Percentiles rank a stretch among this genome's conserved stretches.
phyloP scores from a whole-genome alignment of 2,888 invertebrate genomes.

The Pollenia labialis region DNA sequence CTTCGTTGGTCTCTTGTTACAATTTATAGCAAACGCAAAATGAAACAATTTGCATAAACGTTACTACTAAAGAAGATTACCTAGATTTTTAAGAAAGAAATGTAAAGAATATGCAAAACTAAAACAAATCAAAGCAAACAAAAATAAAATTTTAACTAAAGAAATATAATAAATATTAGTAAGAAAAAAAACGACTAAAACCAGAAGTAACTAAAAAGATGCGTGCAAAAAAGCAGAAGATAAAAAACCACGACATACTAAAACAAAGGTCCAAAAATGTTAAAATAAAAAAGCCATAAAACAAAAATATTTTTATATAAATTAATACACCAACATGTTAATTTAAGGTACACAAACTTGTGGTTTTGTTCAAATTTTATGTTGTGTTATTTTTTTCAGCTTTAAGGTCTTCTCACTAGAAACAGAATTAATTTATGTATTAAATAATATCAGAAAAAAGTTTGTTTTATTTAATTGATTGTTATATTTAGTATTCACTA shows the following conservation, averaged over 20 bases:
- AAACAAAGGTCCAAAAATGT: slow-evolving; percentile 15
- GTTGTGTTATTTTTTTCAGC: slow-evolving; percentile 1
- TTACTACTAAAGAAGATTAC: slow-evolving; percentile 37
- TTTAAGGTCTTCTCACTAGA: slow-evolving; percentile 16
- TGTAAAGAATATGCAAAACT: slow-evolving; percentile 67
- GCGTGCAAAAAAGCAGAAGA: slow-evolving; percentile 56
- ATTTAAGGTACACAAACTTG: not conserved
- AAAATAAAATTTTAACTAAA: slow-evolving; percentile 12
- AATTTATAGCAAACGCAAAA: slow-evolving; percentile 78
- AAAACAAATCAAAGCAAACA: slow-evolving; percentile 25
- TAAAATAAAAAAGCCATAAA: slow-evolving; percentile 27
- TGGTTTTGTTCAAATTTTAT: not conserved
- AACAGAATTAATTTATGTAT: not conserved
- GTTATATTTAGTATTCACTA: not conserved
- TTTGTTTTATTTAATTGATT: not conserved
- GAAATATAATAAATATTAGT: slow-evolving; percentile 26
- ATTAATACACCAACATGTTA: not conserved
- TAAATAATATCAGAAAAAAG: not conserved
- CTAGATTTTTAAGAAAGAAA: slow-evolving; percentile 22
- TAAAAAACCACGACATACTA: not conserved
- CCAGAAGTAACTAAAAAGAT: slow-evolving; percentile 62
- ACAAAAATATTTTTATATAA: not conserved
- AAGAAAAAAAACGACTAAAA: slow-evolving; percentile 43
- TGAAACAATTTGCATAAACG: slow-evolving; percentile 62
- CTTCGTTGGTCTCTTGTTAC: slow-evolving; percentile 73